Conservation (phyloP, 2,113 vertebrate genomes). For the Daubentonia madagascariensis region DNA sequence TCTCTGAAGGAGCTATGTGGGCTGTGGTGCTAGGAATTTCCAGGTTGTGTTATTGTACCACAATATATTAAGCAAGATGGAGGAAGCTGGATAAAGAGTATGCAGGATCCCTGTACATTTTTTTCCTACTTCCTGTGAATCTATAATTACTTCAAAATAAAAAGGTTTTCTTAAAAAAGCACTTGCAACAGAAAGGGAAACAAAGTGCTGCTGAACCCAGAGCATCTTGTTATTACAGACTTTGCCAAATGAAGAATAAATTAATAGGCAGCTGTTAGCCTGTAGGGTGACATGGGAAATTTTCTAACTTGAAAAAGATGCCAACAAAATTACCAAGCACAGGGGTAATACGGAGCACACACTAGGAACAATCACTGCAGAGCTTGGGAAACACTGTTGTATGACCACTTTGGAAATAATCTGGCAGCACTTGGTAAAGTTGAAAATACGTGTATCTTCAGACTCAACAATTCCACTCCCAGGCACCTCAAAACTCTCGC, state of each 20-base stretch:
- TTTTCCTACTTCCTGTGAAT: neutral
- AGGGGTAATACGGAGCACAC: neutral
- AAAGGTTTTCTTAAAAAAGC: neutral
- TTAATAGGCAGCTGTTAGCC: neutral
- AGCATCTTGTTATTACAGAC: neutral
- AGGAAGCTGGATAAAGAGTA: neutral
- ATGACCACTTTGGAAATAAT: neutral
- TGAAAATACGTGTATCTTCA: neutral
- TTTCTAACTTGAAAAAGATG: neutral
- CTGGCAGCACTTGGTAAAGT: neutral
- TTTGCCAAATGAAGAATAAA: neutral
- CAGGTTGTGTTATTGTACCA: neutral
- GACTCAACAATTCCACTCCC: neutral
- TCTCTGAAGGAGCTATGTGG: neutral
- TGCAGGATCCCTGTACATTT: neutral
- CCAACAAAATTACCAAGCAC: neutral
- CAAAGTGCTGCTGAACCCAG: neutral
- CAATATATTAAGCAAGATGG: neutral
- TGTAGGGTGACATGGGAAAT: neutral
- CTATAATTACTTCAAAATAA: conserved; percentile 12
- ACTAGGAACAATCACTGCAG: too few species aligned
- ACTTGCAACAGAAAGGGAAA: neutral
- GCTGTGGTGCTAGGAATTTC: neutral
- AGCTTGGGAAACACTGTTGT: neutral
- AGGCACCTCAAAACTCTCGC: neutral